Evolutionary conservation across 2,888 invertebrate species (phyloP).

Genomic region (Limnephilus rhombicus): DNA sequence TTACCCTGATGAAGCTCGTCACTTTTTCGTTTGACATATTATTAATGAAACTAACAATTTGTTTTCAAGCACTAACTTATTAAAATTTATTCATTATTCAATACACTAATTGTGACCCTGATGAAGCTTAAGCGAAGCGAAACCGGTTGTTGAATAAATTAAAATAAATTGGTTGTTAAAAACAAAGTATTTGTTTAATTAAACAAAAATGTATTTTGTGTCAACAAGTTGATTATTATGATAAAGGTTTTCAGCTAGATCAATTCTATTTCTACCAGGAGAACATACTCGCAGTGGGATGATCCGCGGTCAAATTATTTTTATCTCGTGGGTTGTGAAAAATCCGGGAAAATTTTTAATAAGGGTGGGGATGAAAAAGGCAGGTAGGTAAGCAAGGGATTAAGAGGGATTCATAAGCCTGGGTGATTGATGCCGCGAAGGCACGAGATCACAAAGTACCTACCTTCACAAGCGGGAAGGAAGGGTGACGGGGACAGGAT

Average conservation of each 20-base stretch:
- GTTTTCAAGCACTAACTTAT: too few relatives aligned
- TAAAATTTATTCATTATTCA: too few relatives aligned
- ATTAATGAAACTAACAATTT: too few relatives aligned
- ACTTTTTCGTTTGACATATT: too few relatives aligned
- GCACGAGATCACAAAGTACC: conserved; percentile 20
- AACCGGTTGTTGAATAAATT: too few relatives aligned
- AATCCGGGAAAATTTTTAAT: conserved; percentile 25
- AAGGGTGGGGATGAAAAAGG: not conserved
- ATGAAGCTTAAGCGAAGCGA: too few relatives aligned
- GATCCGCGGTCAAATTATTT: not conserved
- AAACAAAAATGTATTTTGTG: not conserved
- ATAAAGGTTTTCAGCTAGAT: not conserved
- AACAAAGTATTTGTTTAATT: too few relatives aligned
- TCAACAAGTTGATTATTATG: not conserved
- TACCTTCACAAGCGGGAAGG: not conserved
- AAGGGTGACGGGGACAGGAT: conserved; percentile 30
- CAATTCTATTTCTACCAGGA: not conserved
- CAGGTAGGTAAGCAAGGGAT: conserved; percentile 45
- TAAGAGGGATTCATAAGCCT: conserved; percentile 63
- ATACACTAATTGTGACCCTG: too few relatives aligned
- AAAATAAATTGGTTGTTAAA: too few relatives aligned
- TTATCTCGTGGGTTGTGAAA: not conserved
- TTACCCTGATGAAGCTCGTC: too few relatives aligned
- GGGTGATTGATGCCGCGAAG: conserved; percentile 61
- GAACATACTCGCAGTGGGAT: not conserved